Conservation (phyloP, 2,888 invertebrate genomes). For the Malacosoma neustria region DNA sequence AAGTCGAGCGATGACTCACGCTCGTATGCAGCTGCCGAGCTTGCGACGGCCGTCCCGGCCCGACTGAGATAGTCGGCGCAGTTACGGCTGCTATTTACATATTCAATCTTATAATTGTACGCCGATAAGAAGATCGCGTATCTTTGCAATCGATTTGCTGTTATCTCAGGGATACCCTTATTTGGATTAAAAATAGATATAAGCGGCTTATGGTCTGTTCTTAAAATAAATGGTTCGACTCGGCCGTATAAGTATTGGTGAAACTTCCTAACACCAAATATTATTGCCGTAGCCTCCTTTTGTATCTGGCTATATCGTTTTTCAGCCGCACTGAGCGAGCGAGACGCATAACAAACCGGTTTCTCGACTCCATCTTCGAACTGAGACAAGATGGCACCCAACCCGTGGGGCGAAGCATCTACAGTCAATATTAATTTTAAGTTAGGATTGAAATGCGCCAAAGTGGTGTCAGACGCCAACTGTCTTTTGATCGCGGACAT, state of each 20-base stretch:
- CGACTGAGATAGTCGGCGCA: conserved; percentile 6
- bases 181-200: conserved; percentile 8
- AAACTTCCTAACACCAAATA: conserved; percentile 9
- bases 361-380: neutral
- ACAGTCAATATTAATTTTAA: neutral
- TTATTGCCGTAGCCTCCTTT: neutral
- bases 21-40: too few species aligned
- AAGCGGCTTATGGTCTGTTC: conserved; percentile 11
- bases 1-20: too few species aligned
- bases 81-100: conserved; percentile 1
- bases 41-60: too few species aligned
- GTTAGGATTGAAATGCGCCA: neutral
- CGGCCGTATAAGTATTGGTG: conserved; percentile 16
- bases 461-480: neutral
- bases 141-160: conserved; percentile 9
- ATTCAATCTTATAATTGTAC: conserved; percentile 8
- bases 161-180: conserved; percentile 7
- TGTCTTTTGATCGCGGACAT: neutral
- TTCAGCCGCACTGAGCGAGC: conserved; percentile 4
- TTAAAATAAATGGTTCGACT: conserved; percentile 11
- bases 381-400: neutral
- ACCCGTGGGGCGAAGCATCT: neutral
- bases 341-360: conserved; percentile 4
- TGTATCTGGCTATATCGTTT: neutral
- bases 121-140: conserved; percentile 12